Base-by-base conservation (phyloP, 2,113 vertebrate species). In the Pseudopodoces humilis region DNA sequence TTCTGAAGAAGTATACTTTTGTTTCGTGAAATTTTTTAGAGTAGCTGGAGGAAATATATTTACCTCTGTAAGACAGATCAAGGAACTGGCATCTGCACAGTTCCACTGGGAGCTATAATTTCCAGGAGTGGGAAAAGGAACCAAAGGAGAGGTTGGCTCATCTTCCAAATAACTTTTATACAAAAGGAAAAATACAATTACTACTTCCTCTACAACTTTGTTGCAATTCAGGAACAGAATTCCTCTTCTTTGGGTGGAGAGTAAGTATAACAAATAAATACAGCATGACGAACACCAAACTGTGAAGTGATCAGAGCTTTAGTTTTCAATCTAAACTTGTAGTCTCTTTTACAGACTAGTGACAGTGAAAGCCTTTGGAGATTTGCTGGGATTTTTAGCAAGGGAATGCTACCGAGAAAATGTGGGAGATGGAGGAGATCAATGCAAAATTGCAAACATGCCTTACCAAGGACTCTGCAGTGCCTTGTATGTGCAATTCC, bases 11-110 rank as follows among this genome's bases (percentile, higher is more conserved):
- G 19, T 70, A 33, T 39, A 75, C 60, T 96, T 93, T 69, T 80
- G 70, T 93, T 94, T 93, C 2, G 0, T 84, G 80, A 88, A 80
- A 18, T 52, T 74, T 96, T 91, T 81, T 82, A 78, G 83, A 83
- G 83, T 92, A 93, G 69, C 72, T 96, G 60, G 74, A 82, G 72
- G 80, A 96, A 94, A 90, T 71, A 33, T 39, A 44, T 95, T 93
- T 93, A 64, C 72, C 49, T 92, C 49, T 69, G 65, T 65, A 82
- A 88, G 80, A 71, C 83, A 88, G 92, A 90, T 81, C 52, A 93
- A 71, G 64, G 74, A 93, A 86, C 58, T 76, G 86, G 56, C 80
- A 68, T 55, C 76, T 88, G 41, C 86, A 83, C 68, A 68, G 88
- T 56, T 75, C 85, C 52, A 50, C 37, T 43, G 37, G 50, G 62